phyloP scores from a whole-genome alignment of 2,797 vertebrate genomes.

The Poeciliopsis infans region DNA sequence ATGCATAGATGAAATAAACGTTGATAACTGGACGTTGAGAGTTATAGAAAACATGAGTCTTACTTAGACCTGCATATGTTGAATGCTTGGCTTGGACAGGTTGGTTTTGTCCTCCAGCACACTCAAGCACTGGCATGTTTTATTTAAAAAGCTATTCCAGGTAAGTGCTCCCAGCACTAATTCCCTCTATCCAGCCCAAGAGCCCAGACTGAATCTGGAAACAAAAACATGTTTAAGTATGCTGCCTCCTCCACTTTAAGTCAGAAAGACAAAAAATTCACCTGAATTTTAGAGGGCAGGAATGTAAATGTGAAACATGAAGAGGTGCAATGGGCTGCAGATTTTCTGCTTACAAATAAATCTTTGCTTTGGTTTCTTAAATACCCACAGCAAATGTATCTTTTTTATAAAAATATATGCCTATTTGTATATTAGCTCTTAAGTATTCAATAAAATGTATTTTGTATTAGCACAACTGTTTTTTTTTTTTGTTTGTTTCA shows the following conservation, averaged over 20 bases:
- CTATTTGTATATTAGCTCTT: background rate
- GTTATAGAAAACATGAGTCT: background rate
- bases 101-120: constrained; percentile 5
- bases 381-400: background rate
- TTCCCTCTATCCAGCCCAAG: constrained; percentile 6
- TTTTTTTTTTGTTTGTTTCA: background rate
- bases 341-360: background rate
- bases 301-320: constrained; percentile 4
- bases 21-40: background rate
- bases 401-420: background rate
- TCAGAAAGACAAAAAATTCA: constrained; percentile 8
- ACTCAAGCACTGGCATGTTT: constrained; percentile 9
- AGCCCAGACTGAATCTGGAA: constrained; percentile 14
- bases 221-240: constrained; percentile 7
- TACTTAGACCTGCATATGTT: background rate
- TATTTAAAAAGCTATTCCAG: constrained; percentile 8
- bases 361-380: background rate
- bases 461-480: background rate
- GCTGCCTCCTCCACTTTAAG: constrained; percentile 16
- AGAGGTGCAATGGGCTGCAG: background rate
- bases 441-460: background rate
- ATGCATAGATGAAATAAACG: background rate
- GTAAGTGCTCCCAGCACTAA: constrained; percentile 9
- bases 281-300: background rate
- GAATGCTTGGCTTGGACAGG: background rate